phyloP scores from a whole-genome alignment of 2,797 vertebrate species.

The Eulemur coronatus region DNA sequence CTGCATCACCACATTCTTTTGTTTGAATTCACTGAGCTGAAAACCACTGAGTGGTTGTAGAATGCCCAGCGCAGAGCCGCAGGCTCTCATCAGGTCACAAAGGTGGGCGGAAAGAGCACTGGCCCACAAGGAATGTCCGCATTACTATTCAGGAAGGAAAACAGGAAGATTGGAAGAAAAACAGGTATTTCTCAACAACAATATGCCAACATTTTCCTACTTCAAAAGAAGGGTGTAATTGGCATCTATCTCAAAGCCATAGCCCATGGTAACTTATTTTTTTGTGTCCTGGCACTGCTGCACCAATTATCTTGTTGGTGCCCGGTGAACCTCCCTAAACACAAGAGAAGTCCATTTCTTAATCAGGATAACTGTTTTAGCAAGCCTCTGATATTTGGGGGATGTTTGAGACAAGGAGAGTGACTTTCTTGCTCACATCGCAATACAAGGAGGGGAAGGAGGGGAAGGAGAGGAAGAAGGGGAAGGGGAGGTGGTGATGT shows the following conservation, averaged over 20 bases:
- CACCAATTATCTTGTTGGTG: neutral
- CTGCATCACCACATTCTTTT: slow-evolving; percentile 66
- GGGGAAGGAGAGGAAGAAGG: neutral
- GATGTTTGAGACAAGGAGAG: neutral
- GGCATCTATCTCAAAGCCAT: neutral
- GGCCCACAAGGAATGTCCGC: neutral
- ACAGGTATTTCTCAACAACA: slow-evolving; percentile 4
- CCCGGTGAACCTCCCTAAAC: neutral
- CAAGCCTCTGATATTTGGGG: neutral
- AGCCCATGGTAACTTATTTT: neutral
- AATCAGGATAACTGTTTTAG: neutral
- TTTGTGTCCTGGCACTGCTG: neutral
- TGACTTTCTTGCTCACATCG: neutral
- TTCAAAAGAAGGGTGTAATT: neutral
- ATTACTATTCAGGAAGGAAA: slow-evolving; percentile 30
- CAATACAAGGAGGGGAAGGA: neutral
- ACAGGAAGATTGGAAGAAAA: slow-evolving; percentile 26
- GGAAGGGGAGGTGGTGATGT: too few relatives aligned
- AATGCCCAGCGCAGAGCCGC: slow-evolving; percentile 22
- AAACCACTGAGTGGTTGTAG: slow-evolving; percentile 49
- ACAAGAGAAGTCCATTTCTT: neutral
- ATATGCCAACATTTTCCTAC: neutral
- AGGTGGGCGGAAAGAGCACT: slow-evolving; percentile 45
- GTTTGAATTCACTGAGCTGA: slow-evolving; percentile 54
- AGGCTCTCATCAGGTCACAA: slow-evolving; percentile 43